Evolutionary conservation across 1,140 invertebrate species (phyloP), one percentile per base, ranked within the genome.

Genomic region (Drosophila sucinea): DNA sequence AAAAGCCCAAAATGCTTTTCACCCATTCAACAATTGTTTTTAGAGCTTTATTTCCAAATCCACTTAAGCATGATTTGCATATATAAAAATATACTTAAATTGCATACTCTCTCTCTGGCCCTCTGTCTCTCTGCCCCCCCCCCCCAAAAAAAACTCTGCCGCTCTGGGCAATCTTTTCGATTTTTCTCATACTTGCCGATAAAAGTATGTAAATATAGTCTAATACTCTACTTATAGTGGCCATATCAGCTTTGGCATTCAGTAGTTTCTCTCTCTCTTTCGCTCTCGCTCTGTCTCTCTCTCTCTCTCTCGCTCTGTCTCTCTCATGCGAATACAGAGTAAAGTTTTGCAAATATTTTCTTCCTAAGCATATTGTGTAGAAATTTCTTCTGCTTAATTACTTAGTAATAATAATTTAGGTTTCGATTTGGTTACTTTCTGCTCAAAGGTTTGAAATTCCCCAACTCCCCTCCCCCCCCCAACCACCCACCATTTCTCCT

Each of bases 401-500:
- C 17, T 17, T 17, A 17, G 17, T 51, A 8, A 27, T 10, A 51
- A 51, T 51, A 25, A 11, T 47, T 23, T 2, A 47, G 44, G 44
- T 27, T 51, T 51, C 1, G 2, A 8, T 17, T 25, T 47, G 44
- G 6, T 25, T 47, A 47, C 2, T 47, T 47, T 51, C 44, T 51
- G 44, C 44, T 51, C 23, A 51, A 51, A 27, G n/a, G 44, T 51
- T 51, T 51, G 44, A 23, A 27, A 27, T 38, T 58, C 56, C 55
- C 3, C 8, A 23, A 32, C 44, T 51, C n/a, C 29, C 30, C 54
- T 1, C 1, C 29, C 5, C 27, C 4, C 30, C 17, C 17, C n/a
- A 4, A 4, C 29, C 8, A 17, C 55, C n/a, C 3, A 6, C 30
- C 32, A 56, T 5, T 23, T 5, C n/a, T 44, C 5, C 40, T 4